These are phyloP conservation scores for Chloroceryle inda DNA, from an alignment of 2,797 vertebrate species.

Conservation along the genomic window DNA sequence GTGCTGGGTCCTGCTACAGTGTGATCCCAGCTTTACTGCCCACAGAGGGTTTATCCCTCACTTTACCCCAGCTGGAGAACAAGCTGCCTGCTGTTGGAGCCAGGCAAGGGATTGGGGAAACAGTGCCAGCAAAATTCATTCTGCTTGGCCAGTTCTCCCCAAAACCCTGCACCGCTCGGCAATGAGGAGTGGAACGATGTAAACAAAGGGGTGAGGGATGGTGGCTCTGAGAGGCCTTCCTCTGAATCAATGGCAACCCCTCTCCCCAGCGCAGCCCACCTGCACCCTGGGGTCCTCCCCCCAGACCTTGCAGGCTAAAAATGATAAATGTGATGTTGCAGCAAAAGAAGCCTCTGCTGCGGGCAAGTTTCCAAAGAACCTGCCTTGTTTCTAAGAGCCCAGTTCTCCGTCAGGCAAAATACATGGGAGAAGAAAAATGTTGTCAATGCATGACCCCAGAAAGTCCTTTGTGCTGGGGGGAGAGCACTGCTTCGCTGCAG, in stretches of 20 bases:
- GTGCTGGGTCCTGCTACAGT: neutral
- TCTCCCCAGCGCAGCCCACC: neutral
- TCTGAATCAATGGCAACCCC: too few relatives aligned
- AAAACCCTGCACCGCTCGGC: rapidly evolving
- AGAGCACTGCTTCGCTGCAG: neutral
- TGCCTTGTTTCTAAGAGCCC: neutral
- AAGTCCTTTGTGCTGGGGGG: neutral
- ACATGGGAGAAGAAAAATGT: neutral
- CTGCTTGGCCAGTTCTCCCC: neutral
- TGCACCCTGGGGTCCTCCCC: neutral
- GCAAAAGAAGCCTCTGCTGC: neutral
- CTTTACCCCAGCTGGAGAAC: neutral
- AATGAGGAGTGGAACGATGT: neutral
- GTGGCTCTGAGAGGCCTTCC: neutral
- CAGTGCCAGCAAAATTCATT: neutral
- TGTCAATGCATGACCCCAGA: neutral
- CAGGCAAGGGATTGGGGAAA: neutral
- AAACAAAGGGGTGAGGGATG: neutral
- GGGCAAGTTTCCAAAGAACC: neutral
- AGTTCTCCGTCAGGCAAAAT: neutral
- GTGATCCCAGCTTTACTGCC: rapidly evolving
- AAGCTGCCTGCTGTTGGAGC: neutral
- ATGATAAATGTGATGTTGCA: rapidly evolving
- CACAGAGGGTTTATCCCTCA: rapidly evolving
- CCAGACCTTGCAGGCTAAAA: neutral